Evolutionary conservation across 2,797 vertebrate species (phyloP), one percentile per base, ranked within the genome.

Genomic region (Tamandua tetradactyla): DNA sequence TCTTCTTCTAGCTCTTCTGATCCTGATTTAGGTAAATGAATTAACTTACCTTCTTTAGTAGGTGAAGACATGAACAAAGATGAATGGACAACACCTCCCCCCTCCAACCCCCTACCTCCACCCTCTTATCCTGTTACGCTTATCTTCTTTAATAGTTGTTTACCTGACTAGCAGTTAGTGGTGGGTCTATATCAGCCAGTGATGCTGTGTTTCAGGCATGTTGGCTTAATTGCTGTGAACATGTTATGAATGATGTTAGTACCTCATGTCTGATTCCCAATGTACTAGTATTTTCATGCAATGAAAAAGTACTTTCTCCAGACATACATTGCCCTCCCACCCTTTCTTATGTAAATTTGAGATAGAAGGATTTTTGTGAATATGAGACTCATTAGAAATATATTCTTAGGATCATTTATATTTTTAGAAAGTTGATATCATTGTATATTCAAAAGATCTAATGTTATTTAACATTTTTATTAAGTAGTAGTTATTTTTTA

Each of bases 21-120:
- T 76, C 61, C 1, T 57, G 15, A 23, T 47, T 57, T 61, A 71
- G 55, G 27, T 40, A 55, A 71, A 87, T 27, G 66, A 61, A 42
- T 94, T 95, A 86, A 72, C 89, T 82, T 4, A 3, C 27, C 30
- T 30, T 30, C 95, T 97, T 76, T 95, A 86, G 94, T 96, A 97
- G 96, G 88, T 97, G 93, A 96, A 97, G 96, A 96, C 84, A 97
- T 18, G 85, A 95, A 68, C 94, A 96, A 78, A 93, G 94, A 85
- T 66, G 55, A 61, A 86, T 35, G 47, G 52, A 55, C 52, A 55
- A 22, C 52, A 17, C 52, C 17, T 17, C 52, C 49, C 49, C 49
- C 13, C 14, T 52, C 57, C 78, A 15, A 15, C 15, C 59, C 47
- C n/a, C 7, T 76, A 18, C 84, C 35, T 9, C 40, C 32, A 64